Conservation (phyloP, 2,888 invertebrate species). For the Epistrophe grossulariae region DNA sequence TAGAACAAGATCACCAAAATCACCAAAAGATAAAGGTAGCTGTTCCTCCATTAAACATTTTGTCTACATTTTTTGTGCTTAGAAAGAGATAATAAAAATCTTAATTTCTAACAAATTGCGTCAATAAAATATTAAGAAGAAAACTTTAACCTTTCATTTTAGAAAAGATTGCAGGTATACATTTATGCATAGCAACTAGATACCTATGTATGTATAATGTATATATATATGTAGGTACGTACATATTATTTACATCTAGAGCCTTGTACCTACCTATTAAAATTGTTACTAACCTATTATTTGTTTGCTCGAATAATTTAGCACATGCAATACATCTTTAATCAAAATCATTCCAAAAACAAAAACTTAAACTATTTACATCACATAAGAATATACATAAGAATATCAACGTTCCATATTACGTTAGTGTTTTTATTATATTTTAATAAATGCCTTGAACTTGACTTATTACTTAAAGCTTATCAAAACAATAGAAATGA, state of each 20-base stretch:
- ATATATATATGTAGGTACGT: no score
- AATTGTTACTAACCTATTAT: not conserved
- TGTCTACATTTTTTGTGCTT: no score
- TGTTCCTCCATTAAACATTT: no score
- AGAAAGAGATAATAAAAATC: no score
- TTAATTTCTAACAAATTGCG: not conserved
- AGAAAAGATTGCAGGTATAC: constrained; percentile 2
- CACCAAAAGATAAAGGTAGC: no score
- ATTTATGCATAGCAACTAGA: not conserved
- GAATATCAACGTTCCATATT: not conserved
- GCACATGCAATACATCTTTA: not conserved
- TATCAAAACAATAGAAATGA: constrained; percentile 12
- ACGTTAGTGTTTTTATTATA: constrained; percentile 3
- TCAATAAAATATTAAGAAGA: not conserved
- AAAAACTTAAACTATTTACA: not conserved
- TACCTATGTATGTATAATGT: no score
- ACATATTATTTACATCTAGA: no score
- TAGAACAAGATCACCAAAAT: not conserved
- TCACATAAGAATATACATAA: no score
- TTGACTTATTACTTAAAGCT: constrained; percentile 9
- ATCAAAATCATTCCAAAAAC: not conserved
- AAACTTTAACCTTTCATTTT: not conserved
- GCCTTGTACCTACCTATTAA: not conserved
- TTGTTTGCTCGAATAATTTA: not conserved
- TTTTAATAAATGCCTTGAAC: constrained; percentile 30